phyloP scores from a whole-genome alignment of 2,797 vertebrate species.

The Gallinago nigripennis region DNA sequence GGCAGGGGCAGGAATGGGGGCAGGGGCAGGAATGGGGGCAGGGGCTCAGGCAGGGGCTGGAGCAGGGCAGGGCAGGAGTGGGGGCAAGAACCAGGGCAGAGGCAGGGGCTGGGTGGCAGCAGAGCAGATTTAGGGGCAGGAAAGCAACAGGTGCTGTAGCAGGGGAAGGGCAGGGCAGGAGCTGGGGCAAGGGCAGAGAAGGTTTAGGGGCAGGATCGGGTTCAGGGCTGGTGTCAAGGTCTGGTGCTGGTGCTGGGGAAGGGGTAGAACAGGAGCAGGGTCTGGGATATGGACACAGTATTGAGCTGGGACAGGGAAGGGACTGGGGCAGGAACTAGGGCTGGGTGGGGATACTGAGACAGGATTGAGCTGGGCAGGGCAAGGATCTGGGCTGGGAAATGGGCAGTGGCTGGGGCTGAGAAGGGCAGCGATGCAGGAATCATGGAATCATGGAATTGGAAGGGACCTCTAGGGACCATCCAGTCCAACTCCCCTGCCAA shows the following conservation, averaged over 20 bases:
- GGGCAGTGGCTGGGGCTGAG: too few species aligned
- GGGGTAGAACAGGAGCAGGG: not conserved
- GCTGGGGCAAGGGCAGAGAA: not conserved
- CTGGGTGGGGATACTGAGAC: not conserved
- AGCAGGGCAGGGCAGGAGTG: too few species aligned
- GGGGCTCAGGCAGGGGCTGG: not conserved
- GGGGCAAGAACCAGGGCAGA: not conserved
- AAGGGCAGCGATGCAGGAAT: too few species aligned
- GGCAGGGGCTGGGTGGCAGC: not conserved
- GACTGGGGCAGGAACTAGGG: not conserved
- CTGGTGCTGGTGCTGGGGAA: not conserved
- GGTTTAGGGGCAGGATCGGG: not conserved
- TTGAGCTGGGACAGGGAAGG: not conserved
- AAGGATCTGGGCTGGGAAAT: too few species aligned
- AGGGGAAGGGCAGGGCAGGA: too few species aligned
- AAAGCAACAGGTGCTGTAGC: not conserved
- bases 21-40: not conserved
- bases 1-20: not conserved
- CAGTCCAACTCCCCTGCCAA: too few species aligned
- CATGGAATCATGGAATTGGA: too few species aligned
- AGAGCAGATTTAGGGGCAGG: not conserved
- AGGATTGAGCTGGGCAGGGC: too few species aligned
- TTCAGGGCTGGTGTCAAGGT: not conserved
- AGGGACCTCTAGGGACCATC: too few species aligned
- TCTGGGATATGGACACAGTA: not conserved